phyloP scores from a whole-genome alignment of 92 coral and sea anemone species.

The Paragorgia papillata region DNA sequence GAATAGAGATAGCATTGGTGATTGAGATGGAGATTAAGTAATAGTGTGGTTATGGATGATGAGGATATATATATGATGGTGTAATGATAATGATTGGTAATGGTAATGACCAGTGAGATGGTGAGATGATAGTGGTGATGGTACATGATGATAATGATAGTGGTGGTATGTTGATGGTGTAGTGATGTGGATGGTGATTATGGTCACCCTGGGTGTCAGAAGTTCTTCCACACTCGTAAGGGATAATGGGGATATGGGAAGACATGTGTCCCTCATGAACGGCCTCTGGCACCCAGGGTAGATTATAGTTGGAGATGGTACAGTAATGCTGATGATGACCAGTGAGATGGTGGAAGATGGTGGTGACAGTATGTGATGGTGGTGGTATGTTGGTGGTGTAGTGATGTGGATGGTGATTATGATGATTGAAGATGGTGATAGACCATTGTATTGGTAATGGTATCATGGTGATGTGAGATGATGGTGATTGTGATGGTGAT shows the following conservation, averaged over 20 bases:
- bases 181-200: too few relatives aligned
- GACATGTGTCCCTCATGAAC: too few relatives aligned
- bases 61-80: background rate
- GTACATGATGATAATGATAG: too few relatives aligned
- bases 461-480: conserved; percentile 4
- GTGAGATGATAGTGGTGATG: background rate
- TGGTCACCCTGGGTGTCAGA: too few relatives aligned
- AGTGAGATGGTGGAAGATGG: background rate
- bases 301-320: too few relatives aligned
- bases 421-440: conserved; percentile 8
- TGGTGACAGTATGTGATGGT: conserved; percentile 1
- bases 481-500: conserved; percentile 1
- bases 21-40: too few relatives aligned
- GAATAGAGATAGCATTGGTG: too few relatives aligned
- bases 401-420: conserved; percentile 8
- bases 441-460: too few relatives aligned
- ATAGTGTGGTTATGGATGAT: background rate
- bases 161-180: too few relatives aligned
- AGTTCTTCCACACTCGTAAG: too few relatives aligned
- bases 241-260: too few relatives aligned
- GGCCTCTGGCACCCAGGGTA: too few relatives aligned
- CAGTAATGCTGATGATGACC: background rate
- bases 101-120: background rate
- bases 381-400: conserved; percentile 6
- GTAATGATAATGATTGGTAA: background rate